A percentile compares a stretch with the other conserved stretches of the same genome.
These are phyloP conservation scores for Corythornis madagascariensis DNA, from an alignment of 2,113 vertebrate genomes.

Conservation along the genomic window DNA sequence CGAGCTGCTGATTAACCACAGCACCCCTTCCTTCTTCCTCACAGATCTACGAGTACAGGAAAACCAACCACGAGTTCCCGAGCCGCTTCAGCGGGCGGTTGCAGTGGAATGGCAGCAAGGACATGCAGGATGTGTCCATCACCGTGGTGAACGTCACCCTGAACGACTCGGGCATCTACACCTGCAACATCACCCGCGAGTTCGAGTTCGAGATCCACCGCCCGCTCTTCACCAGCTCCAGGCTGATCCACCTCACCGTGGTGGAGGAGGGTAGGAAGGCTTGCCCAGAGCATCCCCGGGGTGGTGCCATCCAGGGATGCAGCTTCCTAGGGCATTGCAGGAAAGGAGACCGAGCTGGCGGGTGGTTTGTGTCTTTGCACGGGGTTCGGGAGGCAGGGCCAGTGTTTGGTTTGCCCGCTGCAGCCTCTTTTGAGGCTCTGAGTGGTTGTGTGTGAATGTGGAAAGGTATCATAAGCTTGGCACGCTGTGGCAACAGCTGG, in stretches of 20 bases:
- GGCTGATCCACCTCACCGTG: constrained; percentile 84
- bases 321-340: accelerated
- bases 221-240: constrained; percentile 67
- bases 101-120: constrained; percentile 89
- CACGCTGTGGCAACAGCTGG: not conserved
- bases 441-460: not conserved
- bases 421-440: not conserved
- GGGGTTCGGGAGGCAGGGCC: not conserved
- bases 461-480: not conserved
- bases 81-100: constrained; percentile 84
- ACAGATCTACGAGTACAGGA: constrained; percentile 85
- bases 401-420: accelerated
- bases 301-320: not conserved
- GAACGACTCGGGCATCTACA: constrained; percentile 87
- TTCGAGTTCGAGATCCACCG: constrained; percentile 87
- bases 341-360: not conserved
- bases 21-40: not conserved
- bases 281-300: accelerated
- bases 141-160: constrained; percentile 82
- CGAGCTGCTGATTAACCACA: not conserved
- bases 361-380: no score
- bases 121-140: constrained; percentile 94
- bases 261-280: constrained; percentile 81
- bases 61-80: constrained; percentile 56
- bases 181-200: constrained; percentile 83